Evolutionary conservation across 2,888 invertebrate genomes (phyloP).

Genomic region (Cheilosia scutellata): DNA sequence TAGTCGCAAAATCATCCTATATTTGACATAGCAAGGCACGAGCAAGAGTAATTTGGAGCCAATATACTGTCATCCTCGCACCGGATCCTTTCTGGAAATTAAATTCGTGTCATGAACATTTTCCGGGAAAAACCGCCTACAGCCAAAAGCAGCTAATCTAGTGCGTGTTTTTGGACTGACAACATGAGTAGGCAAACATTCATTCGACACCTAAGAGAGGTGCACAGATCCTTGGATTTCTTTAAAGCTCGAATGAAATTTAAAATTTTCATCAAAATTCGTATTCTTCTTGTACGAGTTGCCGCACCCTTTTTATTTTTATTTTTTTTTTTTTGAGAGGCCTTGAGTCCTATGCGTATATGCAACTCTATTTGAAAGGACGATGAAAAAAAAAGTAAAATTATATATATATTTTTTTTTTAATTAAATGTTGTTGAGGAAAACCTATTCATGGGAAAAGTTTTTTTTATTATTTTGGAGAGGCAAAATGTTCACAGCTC

Average conservation of each 20-base stretch:
- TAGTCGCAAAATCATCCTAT: neutral
- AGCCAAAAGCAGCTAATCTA: neutral
- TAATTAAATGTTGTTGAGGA: constrained; percentile 66
- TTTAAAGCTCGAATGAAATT: constrained; percentile 33
- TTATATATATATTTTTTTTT: constrained; percentile 39
- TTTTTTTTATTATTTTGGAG: constrained; percentile 34
- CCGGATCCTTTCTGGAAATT: constrained; percentile 29
- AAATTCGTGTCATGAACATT: constrained; percentile 45
- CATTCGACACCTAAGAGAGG: neutral
- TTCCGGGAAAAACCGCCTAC: neutral
- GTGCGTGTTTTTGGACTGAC: neutral
- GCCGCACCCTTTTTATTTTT: neutral
- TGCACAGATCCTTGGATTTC: constrained; percentile 2
- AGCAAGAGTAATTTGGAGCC: constrained; percentile 22
- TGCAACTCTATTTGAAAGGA: constrained; percentile 50
- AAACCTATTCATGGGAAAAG: constrained; percentile 64
- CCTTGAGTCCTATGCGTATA: constrained; percentile 13
- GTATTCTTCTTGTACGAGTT: neutral
- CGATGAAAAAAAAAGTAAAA: constrained; percentile 17
- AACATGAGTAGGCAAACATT: constrained; percentile 5
- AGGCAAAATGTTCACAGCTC: constrained; percentile 40
- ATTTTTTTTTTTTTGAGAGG: neutral
- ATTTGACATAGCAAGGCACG: constrained; percentile 10
- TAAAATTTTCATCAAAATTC: constrained; percentile 24
- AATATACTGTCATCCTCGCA: constrained; percentile 4